These are phyloP conservation scores for Amblyraja radiata DNA, from an alignment of 2,797 vertebrate species.

Conservation along the genomic window DNA sequence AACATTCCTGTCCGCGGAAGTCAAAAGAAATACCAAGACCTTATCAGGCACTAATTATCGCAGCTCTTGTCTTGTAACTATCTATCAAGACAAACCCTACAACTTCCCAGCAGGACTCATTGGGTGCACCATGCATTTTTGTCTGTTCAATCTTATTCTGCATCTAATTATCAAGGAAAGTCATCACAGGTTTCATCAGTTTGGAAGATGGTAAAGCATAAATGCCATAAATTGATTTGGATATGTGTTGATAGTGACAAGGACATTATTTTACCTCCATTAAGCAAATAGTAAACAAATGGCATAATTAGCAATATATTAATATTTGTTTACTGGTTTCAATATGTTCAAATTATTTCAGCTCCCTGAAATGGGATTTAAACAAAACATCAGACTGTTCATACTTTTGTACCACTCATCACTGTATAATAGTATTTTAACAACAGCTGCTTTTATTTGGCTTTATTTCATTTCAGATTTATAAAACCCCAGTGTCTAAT, in stretches of 20 bases:
- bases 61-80: background rate
- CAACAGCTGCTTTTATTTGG: constrained; percentile 33
- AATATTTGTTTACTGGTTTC: background rate
- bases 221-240: background rate
- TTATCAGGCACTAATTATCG: constrained; percentile 6
- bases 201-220: background rate
- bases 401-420: constrained; percentile 28
- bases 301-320: constrained; percentile 4
- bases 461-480: constrained; percentile 37
- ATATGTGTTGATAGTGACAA: no score
- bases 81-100: constrained; percentile 19
- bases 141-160: constrained; percentile 4
- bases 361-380: constrained; percentile 28
- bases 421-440: constrained; percentile 29
- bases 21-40: constrained; percentile 32
- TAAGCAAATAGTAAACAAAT: constrained; percentile 23
- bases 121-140: background rate
- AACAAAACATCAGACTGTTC: constrained; percentile 34
- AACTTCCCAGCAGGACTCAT: background rate
- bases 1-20: no score
- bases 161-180: background rate
- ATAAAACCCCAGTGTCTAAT: constrained; percentile 32
- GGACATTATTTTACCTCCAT: background rate
- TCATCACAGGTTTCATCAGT: background rate
- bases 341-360: constrained; percentile 5